Percentiles rank a stretch among this genome's conserved stretches.
Evolutionary conservation across 2,797 vertebrate genomes (phyloP).

Genomic region (Bryconaethiops microstoma): DNA sequence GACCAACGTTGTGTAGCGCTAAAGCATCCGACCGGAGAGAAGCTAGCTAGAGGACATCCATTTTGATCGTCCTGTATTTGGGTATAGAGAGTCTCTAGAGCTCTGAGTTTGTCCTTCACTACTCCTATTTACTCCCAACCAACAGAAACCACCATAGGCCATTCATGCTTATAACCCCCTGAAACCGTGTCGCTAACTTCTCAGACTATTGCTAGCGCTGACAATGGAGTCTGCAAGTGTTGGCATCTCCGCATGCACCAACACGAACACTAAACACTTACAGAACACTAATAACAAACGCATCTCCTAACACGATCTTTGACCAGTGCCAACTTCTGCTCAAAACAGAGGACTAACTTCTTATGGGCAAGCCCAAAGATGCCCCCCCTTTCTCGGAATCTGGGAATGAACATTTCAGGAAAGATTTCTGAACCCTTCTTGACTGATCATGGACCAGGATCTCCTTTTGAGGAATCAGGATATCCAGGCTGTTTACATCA

Average conservation of each 20-base stretch:
- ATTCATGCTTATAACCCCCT: no score
- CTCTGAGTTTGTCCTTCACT: conserved; percentile 9
- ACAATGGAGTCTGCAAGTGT: background rate
- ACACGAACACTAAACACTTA: background rate
- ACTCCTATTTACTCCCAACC: background rate
- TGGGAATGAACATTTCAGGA: background rate
- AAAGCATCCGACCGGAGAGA: background rate
- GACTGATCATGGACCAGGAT: background rate
- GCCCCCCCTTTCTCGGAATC: background rate
- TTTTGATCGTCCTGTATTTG: no score
- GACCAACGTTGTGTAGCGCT: background rate
- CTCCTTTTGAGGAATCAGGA: background rate
- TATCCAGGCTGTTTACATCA: conserved; percentile 27
- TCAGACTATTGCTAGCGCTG: background rate
- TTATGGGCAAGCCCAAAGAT: background rate
- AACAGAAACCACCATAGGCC: background rate
- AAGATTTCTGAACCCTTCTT: background rate
- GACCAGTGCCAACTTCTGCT: background rate
- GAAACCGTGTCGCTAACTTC: background rate
- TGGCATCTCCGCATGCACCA: background rate
- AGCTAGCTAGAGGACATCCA: background rate
- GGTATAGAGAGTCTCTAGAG: background rate
- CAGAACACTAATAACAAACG: background rate
- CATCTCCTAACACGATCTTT: background rate
- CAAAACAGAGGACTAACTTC: background rate